phyloP scores from a whole-genome alignment of 1,140 invertebrate species.

The Maconellicoccus hirsutus region DNA sequence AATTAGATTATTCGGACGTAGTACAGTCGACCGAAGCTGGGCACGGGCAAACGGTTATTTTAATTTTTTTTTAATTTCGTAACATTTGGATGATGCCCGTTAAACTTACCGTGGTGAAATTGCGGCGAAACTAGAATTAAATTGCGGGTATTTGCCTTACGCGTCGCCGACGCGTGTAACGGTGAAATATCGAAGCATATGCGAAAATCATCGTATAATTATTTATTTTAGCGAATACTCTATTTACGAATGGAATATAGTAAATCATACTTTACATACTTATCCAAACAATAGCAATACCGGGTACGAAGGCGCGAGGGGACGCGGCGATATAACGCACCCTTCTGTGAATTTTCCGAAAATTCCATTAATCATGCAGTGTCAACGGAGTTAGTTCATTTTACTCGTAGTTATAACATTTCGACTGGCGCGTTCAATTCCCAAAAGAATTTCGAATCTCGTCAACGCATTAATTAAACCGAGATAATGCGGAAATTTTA shows the following conservation, averaged over 20 bases:
- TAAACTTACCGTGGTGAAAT: too few species aligned
- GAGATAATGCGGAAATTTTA: constrained; percentile 13
- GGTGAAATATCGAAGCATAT: too few species aligned
- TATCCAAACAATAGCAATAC: not conserved
- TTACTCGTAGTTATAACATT: not conserved
- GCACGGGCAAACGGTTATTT: too few species aligned
- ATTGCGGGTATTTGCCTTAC: too few species aligned
- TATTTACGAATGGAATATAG: not conserved
- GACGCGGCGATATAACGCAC: not conserved
- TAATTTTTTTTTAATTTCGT: too few species aligned
- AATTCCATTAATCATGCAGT: constrained; percentile 16
- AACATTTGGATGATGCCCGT: too few species aligned
- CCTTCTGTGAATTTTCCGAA: not conserved
- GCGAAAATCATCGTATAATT: too few species aligned
- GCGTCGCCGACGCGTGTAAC: too few species aligned
- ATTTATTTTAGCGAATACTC: not conserved
- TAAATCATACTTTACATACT: not conserved
- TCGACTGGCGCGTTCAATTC: not conserved
- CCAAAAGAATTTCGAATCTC: constrained; percentile 16
- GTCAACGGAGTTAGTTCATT: constrained; percentile 16
- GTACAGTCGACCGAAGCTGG: too few species aligned
- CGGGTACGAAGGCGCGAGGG: not conserved
- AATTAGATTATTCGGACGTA: too few species aligned
- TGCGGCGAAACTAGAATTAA: too few species aligned
- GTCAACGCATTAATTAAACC: constrained; percentile 14